A percentile compares a stretch with the other conserved stretches of the same genome.
These are phyloP conservation scores for Aeoliscus strigatus DNA, from an alignment of 2,797 vertebrate genomes.

Conservation along the genomic window DNA sequence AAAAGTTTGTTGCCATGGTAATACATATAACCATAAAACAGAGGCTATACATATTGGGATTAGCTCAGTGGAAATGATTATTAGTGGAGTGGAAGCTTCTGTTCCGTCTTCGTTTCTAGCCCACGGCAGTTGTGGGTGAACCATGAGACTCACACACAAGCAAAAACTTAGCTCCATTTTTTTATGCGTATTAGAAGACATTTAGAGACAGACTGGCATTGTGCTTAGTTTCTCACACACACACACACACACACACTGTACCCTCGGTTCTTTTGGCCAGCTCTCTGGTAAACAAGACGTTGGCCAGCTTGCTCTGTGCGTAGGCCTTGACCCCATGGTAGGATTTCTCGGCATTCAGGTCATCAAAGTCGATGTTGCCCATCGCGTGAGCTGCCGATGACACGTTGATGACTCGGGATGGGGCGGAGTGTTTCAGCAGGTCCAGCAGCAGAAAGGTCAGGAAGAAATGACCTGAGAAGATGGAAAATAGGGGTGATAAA, in stretches of 20 bases:
- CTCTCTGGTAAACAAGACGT: conserved; percentile 74
- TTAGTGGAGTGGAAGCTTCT: background rate
- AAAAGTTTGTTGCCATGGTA: background rate
- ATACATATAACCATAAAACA: background rate
- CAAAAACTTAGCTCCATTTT: conserved; percentile 29
- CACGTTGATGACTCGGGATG: conserved; percentile 73
- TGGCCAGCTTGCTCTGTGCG: conserved; percentile 74
- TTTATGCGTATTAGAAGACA: conserved; percentile 4
- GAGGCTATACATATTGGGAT: background rate
- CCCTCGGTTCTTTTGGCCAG: conserved; percentile 69
- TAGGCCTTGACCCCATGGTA: conserved; percentile 68
- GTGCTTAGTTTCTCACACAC: background rate
- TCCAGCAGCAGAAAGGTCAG: conserved; percentile 75
- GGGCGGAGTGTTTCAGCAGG: conserved; percentile 73
- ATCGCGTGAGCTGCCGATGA: conserved; percentile 60
- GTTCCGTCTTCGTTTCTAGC: conserved; percentile 16
- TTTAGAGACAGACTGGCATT: conserved; percentile 6
- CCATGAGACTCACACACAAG: conserved; percentile 58
- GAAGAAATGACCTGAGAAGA: conserved; percentile 72
- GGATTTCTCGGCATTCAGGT: conserved; percentile 60
- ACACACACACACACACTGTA: conserved; percentile 27
- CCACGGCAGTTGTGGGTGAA: conserved; percentile 42
- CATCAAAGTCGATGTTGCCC: conserved; percentile 76
- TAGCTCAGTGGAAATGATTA: background rate
- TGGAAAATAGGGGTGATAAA: background rate